phyloP scores from a whole-genome alignment of 1,140 invertebrate species.

The Eurosta solidaginis region DNA sequence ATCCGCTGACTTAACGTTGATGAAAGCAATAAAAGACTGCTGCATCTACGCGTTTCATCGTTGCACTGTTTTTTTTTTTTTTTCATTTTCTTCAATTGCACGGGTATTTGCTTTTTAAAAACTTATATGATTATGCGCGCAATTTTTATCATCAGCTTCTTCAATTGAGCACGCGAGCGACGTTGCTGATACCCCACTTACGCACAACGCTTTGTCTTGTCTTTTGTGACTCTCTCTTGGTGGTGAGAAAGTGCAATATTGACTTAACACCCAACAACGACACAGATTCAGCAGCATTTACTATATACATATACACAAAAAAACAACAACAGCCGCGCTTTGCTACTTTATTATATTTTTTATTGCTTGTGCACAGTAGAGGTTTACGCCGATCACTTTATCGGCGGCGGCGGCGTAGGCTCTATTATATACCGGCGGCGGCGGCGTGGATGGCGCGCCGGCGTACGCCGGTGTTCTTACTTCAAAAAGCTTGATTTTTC shows the following conservation, averaged over 20 bases:
- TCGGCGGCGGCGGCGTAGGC: too few species aligned
- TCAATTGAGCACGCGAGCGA: neutral
- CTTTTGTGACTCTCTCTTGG: neutral
- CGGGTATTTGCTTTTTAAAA: neutral
- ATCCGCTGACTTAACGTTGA: neutral
- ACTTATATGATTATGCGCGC: neutral
- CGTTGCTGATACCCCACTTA: conserved; percentile 6
- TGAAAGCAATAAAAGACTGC: neutral
- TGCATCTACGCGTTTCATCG: neutral
- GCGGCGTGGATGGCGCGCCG: too few species aligned
- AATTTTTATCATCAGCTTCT: neutral
- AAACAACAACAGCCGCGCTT: neutral
- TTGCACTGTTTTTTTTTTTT: neutral
- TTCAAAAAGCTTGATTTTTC: too few species aligned
- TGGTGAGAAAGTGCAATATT: conserved; percentile 17
- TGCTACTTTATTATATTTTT: neutral
- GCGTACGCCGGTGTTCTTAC: too few species aligned
- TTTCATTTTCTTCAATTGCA: neutral
- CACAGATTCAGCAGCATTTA: neutral
- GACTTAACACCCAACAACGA: conserved; percentile 25
- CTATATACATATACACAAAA: neutral
- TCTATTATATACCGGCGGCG: too few species aligned
- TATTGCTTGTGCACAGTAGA: neutral
- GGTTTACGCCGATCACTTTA: too few species aligned
- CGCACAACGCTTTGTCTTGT: neutral